Conservation (phyloP, 2,888 invertebrate species). For the Blomia tropicalis region DNA sequence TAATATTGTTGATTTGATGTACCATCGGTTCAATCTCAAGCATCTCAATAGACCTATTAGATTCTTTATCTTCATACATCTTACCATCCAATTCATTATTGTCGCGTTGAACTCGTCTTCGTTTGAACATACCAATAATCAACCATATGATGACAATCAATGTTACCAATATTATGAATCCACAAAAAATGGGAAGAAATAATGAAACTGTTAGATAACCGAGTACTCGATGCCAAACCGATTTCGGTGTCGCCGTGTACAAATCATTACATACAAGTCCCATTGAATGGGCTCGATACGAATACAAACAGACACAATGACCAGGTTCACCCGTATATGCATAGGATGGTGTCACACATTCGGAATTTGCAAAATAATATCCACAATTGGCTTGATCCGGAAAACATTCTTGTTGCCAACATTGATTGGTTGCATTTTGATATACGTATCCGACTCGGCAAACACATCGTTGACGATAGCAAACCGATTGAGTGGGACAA, state of each 20-base stretch:
- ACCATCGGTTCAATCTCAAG: too few species aligned
- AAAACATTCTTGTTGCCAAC: background rate
- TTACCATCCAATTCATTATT: too few species aligned
- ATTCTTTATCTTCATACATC: too few species aligned
- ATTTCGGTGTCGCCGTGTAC: background rate
- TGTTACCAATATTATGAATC: background rate
- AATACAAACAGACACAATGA: constrained; percentile 4
- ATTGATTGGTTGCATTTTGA: background rate
- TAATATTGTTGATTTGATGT: too few species aligned
- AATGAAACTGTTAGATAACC: background rate
- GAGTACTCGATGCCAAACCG: background rate
- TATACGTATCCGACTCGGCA: background rate
- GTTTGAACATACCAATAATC: too few species aligned
- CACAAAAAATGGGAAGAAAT: background rate
- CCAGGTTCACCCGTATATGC: background rate
- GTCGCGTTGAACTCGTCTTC: too few species aligned
- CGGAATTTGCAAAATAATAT: background rate
- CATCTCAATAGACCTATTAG: too few species aligned
- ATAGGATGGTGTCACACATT: background rate
- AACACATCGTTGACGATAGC: background rate
- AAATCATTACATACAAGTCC: background rate
- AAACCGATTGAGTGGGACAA: background rate
- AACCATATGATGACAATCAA: background rate
- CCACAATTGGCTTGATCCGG: background rate
- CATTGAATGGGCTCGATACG: background rate